Evolutionary conservation across 2,888 invertebrate species (phyloP).

Genomic region (Stenurella melanura): DNA sequence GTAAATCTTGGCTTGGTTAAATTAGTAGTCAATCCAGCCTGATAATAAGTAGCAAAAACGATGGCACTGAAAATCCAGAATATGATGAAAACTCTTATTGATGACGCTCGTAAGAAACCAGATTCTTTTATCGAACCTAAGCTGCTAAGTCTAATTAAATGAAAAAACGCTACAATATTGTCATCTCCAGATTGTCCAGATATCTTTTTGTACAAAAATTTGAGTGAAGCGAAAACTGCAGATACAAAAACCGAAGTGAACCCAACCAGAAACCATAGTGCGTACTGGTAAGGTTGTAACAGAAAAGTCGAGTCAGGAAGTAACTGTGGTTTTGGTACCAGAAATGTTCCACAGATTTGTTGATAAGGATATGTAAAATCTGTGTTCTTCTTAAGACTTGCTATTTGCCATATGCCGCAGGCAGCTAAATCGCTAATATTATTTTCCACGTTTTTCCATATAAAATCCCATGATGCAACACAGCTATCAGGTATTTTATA

Average conservation of each 20-base stretch:
- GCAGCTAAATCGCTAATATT: constrained; percentile 27
- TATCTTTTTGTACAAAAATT: background rate
- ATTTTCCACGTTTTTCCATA: constrained; percentile 5
- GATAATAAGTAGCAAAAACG: constrained; percentile 48
- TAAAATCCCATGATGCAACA: background rate
- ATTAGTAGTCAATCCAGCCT: constrained; percentile 52
- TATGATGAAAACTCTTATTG: constrained; percentile 36
- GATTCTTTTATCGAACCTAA: constrained; percentile 22
- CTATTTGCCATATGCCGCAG: constrained; percentile 29
- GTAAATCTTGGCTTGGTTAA: constrained; percentile 47
- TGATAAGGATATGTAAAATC: constrained; percentile 26
- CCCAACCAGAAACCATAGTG: constrained; percentile 36
- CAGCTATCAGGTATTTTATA: constrained; percentile 9
- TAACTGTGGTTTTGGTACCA: constrained; percentile 54
- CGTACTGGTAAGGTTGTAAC: constrained; percentile 45
- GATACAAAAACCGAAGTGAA: background rate
- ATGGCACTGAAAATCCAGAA: constrained; percentile 48
- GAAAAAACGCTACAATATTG: background rate
- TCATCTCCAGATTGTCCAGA: background rate
- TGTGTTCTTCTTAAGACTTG: constrained; percentile 6
- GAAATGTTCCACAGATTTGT: constrained; percentile 51
- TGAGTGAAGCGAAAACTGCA: background rate
- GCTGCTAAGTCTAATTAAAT: constrained; percentile 3
- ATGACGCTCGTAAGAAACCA: constrained; percentile 15
- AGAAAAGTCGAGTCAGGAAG: constrained; percentile 47